Percentiles rank a stretch among this genome's conserved stretches.
These are phyloP conservation scores for Apodemus speciosus DNA, from an alignment of 2,113 vertebrate species.

Conservation along the genomic window DNA sequence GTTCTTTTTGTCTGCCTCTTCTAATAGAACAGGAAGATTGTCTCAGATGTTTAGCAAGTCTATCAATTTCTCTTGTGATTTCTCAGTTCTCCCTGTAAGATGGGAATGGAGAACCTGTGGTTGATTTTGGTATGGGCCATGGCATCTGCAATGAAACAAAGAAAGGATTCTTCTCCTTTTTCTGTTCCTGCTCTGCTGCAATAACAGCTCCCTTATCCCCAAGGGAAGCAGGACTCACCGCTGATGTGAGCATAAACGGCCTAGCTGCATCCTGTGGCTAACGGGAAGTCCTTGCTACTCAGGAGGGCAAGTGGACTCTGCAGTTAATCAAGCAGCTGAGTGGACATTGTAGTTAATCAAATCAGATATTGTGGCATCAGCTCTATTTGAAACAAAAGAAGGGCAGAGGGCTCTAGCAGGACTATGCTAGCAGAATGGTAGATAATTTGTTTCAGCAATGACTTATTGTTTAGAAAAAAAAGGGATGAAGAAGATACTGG, in stretches of 20 bases:
- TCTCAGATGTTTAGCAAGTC: background rate
- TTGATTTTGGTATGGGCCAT: background rate
- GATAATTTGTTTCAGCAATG: background rate
- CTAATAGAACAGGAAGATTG: background rate
- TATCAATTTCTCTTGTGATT: background rate
- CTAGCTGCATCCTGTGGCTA: background rate
- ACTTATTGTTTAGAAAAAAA: background rate
- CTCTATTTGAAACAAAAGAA: conserved; percentile 67
- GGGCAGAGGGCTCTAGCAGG: conserved; percentile 57
- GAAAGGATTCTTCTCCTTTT: background rate
- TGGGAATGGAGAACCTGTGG: background rate
- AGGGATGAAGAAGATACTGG: background rate
- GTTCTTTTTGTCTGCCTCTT: background rate
- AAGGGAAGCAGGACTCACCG: background rate
- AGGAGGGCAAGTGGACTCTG: conserved; percentile 46
- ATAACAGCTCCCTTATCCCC: conserved; percentile 3
- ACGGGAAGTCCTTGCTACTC: conserved; percentile 33
- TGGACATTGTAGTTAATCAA: conserved; percentile 73
- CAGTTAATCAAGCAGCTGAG: conserved; percentile 63
- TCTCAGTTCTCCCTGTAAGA: background rate
- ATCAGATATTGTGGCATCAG: conserved; percentile 67
- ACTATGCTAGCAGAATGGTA: background rate
- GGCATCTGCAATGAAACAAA: background rate
- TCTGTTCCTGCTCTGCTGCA: background rate
- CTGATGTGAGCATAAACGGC: conserved; percentile 64